These are phyloP conservation scores for Epistrophe grossulariae DNA, from an alignment of 2,888 invertebrate species.

Conservation along the genomic window DNA sequence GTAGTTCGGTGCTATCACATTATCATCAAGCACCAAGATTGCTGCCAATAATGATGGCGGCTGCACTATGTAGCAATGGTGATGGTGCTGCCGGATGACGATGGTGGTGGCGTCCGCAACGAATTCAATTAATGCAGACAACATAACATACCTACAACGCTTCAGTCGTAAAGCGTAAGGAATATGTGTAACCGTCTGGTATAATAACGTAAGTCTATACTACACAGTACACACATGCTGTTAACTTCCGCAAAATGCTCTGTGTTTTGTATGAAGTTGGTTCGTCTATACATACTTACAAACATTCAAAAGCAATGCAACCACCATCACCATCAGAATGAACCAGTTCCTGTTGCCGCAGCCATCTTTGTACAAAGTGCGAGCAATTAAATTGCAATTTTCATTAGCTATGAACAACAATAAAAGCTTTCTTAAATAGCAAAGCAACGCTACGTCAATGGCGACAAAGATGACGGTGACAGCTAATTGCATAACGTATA, in stretches of 20 bases:
- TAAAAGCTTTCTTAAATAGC: conserved; percentile 57
- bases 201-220: conserved; percentile 13
- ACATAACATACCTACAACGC: conserved; percentile 32
- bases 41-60: conserved; percentile 62
- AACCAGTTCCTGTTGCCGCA: conserved; percentile 23
- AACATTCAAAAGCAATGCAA: not conserved
- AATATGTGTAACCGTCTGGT: conserved; percentile 26
- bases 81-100: conserved; percentile 17
- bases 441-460: conserved; percentile 36
- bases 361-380: conserved; percentile 39
- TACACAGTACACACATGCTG: conserved; percentile 45
- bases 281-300: not conserved
- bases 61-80: not conserved
- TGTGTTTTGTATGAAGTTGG: not conserved
- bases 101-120: conserved; percentile 59
- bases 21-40: conserved; percentile 64
- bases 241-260: conserved; percentile 56
- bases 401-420: conserved; percentile 75
- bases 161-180: conserved; percentile 22
- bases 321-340: not conserved
- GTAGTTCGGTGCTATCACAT: conserved; percentile 61
- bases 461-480: conserved; percentile 49
- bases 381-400: conserved; percentile 71
- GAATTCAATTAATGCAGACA: conserved; percentile 73
- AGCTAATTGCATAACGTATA: conserved; percentile 69